phyloP scores from a whole-genome alignment of 2,113 vertebrate genomes.

The Chrysemys picta region DNA sequence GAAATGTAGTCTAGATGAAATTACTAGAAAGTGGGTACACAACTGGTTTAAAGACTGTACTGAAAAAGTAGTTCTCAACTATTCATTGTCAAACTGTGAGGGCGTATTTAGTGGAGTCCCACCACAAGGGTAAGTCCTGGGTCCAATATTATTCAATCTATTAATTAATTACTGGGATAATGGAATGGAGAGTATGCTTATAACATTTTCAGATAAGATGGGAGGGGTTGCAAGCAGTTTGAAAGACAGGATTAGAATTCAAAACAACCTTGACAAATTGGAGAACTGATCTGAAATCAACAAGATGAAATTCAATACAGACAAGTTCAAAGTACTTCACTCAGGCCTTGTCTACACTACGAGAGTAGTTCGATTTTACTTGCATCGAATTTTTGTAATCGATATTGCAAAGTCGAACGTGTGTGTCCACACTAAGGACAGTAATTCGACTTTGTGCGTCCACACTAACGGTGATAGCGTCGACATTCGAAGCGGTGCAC shows the following conservation, averaged over 20 bases:
- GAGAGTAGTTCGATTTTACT: too few species aligned
- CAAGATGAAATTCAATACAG: neutral
- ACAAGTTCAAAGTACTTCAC: neutral
- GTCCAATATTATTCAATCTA: neutral
- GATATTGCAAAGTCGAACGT: too few species aligned
- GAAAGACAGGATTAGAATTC: neutral
- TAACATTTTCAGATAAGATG: neutral
- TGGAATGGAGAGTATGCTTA: neutral
- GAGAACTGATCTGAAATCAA: neutral
- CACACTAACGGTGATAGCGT: too few species aligned
- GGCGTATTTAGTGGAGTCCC: neutral
- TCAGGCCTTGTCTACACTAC: too few species aligned
- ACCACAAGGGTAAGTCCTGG: neutral
- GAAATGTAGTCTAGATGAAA: neutral
- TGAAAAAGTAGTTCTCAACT: neutral
- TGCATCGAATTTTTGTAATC: too few species aligned
- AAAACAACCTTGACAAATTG: neutral
- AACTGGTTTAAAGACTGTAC: neutral
- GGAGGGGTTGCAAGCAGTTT: neutral
- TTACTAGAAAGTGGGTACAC: neutral
- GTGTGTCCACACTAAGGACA: too few species aligned
- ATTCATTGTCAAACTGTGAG: neutral
- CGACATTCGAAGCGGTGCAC: too few species aligned
- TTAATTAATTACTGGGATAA: neutral
- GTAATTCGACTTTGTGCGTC: too few species aligned